Conservation (phyloP, 2,888 invertebrate species). For the Orchestes rusci region DNA sequence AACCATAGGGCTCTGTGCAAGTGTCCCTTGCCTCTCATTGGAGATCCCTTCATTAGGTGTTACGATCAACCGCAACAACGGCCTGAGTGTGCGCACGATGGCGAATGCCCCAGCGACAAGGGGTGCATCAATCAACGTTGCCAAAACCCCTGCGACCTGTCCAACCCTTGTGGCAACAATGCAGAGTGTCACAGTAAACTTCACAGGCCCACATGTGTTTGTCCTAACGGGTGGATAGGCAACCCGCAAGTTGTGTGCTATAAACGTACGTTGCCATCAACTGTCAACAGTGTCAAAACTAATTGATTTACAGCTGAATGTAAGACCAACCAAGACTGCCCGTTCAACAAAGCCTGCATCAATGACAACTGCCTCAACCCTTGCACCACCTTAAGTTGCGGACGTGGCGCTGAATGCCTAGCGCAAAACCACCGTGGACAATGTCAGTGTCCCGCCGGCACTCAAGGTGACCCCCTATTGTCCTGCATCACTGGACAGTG, state of each 20-base stretch:
- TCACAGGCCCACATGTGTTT: slow-evolving; percentile 77
- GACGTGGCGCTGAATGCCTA: slow-evolving; percentile 69
- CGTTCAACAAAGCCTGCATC: slow-evolving; percentile 73
- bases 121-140: slow-evolving; percentile 77
- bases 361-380: slow-evolving; percentile 76
- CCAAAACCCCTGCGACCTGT: slow-evolving; percentile 69
- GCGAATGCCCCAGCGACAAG: slow-evolving; percentile 67
- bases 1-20: slow-evolving; percentile 72
- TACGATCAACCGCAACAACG: slow-evolving; percentile 46
- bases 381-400: slow-evolving; percentile 63
- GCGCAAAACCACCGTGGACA: slow-evolving; percentile 70
- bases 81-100: slow-evolving; percentile 65
- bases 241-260: slow-evolving; percentile 80
- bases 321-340: slow-evolving; percentile 70
- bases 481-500: slow-evolving; percentile 79
- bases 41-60: slow-evolving; percentile 77
- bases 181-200: slow-evolving; percentile 71
- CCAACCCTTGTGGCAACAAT: slow-evolving; percentile 71
- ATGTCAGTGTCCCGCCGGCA: slow-evolving; percentile 78
- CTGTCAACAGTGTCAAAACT: too few species aligned
- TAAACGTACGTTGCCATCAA: slow-evolving; percentile 60
- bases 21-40: slow-evolving; percentile 65
- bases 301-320: slow-evolving; percentile 69
- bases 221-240: slow-evolving; percentile 80
- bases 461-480: slow-evolving; percentile 73